Evolutionary conservation across 2,888 invertebrate genomes (phyloP).

Genomic region (Tillus elongatus): DNA sequence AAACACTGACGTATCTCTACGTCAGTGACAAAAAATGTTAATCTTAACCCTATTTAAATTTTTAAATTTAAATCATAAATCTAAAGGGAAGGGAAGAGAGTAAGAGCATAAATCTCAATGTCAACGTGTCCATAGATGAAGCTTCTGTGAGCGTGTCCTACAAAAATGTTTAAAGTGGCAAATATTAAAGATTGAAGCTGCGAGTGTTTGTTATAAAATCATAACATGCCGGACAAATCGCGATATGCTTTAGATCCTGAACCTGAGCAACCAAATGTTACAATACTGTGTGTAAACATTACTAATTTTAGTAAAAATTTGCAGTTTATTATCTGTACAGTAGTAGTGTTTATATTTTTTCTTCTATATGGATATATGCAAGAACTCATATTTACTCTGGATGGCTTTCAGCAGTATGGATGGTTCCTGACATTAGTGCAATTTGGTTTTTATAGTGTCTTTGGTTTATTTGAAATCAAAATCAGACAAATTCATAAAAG

Average conservation of each 20-base stretch:
- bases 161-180: too few relatives aligned
- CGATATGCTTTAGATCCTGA: conserved; percentile 25
- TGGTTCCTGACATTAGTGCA: conserved; percentile 89
- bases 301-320: conserved; percentile 53
- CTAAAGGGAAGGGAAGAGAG: too few relatives aligned
- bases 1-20: too few relatives aligned
- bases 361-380: conserved; percentile 84
- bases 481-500: conserved; percentile 52
- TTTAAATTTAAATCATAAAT: too few relatives aligned
- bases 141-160: too few relatives aligned
- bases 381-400: conserved; percentile 86
- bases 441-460: conserved; percentile 75
- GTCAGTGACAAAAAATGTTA: too few relatives aligned
- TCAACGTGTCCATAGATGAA: too few relatives aligned
- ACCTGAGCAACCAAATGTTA: conserved; percentile 44
- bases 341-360: conserved; percentile 79
- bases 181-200: too few relatives aligned
- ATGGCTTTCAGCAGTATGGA: conserved; percentile 81
- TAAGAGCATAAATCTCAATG: too few relatives aligned
- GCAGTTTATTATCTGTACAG: conserved; percentile 69
- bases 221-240: conserved; percentile 19
- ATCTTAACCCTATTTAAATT: too few relatives aligned
- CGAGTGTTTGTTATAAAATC: conserved; percentile 4
- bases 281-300: conserved; percentile 66
- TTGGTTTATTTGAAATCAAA: conserved; percentile 68